Conservation (phyloP, 2,888 invertebrate species). For the Rhogogaster chlorosoma region DNA sequence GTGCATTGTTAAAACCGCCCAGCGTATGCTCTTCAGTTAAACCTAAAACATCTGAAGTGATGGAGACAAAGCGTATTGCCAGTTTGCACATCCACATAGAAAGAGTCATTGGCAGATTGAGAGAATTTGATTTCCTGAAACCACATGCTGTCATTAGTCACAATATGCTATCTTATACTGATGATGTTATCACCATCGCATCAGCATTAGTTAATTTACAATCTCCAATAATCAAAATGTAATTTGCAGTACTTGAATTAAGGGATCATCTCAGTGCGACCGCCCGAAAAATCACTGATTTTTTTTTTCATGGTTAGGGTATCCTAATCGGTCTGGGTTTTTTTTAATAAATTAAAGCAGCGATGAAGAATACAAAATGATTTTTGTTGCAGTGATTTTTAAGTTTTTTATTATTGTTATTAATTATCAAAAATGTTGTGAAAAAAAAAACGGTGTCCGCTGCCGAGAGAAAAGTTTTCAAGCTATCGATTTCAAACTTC, state of each 20-base stretch:
- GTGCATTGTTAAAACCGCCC: constrained; percentile 59
- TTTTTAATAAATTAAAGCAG: no score
- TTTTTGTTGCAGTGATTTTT: no score
- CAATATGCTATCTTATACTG: constrained; percentile 43
- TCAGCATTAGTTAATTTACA: constrained; percentile 58
- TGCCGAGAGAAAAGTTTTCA: no score
- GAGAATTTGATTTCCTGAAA: constrained; percentile 58
- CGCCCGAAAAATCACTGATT: no score
- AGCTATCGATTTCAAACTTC: no score
- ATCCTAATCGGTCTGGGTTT: no score
- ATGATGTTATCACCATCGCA: constrained; percentile 56
- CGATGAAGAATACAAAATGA: no score
- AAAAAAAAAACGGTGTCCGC: no score
- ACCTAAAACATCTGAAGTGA: constrained; percentile 56
- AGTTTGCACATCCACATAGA: constrained; percentile 61
- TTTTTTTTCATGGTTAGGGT: no score
- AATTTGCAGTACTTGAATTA: background rate
- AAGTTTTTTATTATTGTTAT: no score
- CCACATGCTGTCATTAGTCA: constrained; percentile 57
- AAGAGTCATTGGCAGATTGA: constrained; percentile 59
- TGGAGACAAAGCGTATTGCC: constrained; percentile 58
- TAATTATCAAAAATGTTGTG: no score
- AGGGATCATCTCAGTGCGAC: no score
- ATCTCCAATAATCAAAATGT: constrained; percentile 52
- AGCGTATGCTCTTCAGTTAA: constrained; percentile 55